phyloP scores from a whole-genome alignment of 2,797 vertebrate species.

The Dicrostonyx torquatus region DNA sequence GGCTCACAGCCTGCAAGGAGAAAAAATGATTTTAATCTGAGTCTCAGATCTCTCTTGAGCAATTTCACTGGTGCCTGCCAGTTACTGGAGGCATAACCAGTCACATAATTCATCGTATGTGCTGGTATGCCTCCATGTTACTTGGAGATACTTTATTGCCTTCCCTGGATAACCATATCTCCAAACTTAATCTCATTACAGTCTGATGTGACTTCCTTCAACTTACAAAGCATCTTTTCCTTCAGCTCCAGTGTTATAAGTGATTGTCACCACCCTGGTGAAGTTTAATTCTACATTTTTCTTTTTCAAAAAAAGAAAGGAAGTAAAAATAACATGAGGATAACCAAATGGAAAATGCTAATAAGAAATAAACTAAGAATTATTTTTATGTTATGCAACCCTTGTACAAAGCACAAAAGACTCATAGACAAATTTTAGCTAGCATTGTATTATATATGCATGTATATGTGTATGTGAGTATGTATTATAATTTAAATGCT shows the following conservation, averaged over 20 bases:
- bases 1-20: conserved; percentile 91
- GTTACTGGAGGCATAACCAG: neutral
- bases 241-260: conserved; percentile 62
- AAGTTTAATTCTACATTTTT: neutral
- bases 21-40: conserved; percentile 61
- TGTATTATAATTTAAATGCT: conserved; percentile 17
- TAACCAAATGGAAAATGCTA: neutral
- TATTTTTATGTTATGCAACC: conserved; percentile 13
- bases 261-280: neutral
- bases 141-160: neutral
- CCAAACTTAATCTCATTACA: neutral
- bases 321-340: neutral
- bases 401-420: neutral
- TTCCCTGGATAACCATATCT: neutral
- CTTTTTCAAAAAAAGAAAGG: neutral
- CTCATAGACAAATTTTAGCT: neutral
- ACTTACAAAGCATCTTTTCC: conserved; percentile 8
- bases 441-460: neutral
- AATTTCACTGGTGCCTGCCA: neutral
- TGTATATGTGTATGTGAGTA: no score
- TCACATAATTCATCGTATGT: neutral
- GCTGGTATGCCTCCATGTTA: neutral
- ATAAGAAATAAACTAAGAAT: neutral
- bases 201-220: neutral
- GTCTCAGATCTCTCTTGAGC: neutral